Conservation (phyloP, 2,113 vertebrate genomes). For the Burhinus oedicnemus region DNA sequence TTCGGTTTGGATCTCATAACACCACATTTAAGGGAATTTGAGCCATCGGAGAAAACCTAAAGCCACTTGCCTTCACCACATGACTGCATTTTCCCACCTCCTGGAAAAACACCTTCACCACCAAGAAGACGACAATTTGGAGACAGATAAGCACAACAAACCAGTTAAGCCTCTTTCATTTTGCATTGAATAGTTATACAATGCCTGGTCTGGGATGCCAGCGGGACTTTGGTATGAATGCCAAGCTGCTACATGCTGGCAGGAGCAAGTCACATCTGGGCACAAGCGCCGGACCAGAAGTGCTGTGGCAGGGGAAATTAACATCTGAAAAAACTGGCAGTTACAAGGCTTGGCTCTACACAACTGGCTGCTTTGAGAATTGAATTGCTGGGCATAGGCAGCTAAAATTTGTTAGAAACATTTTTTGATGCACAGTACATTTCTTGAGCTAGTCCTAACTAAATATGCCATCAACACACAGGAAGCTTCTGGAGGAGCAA, state of each 20-base stretch:
- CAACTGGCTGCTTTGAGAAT: background rate
- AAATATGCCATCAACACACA: background rate
- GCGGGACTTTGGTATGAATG: accelerated
- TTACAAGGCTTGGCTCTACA: background rate
- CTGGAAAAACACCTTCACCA: background rate
- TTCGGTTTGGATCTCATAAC: background rate
- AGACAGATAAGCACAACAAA: background rate
- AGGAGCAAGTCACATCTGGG: background rate
- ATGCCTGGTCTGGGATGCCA: background rate
- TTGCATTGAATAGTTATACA: background rate
- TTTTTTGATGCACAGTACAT: background rate
- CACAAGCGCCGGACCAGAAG: background rate
- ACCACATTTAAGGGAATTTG: accelerated
- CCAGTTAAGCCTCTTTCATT: background rate
- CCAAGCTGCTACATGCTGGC: background rate
- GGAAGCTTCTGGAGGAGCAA: background rate
- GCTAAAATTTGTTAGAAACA: background rate
- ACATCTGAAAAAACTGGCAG: background rate
- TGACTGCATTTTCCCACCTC: background rate
- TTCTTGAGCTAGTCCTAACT: background rate
- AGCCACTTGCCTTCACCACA: background rate
- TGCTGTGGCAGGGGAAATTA: background rate
- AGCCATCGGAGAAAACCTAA: background rate
- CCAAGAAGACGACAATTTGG: background rate
- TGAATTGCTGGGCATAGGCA: background rate